These are phyloP conservation scores for Synergus itoensis DNA, from an alignment of 2,888 invertebrate species.

Conservation along the genomic window DNA sequence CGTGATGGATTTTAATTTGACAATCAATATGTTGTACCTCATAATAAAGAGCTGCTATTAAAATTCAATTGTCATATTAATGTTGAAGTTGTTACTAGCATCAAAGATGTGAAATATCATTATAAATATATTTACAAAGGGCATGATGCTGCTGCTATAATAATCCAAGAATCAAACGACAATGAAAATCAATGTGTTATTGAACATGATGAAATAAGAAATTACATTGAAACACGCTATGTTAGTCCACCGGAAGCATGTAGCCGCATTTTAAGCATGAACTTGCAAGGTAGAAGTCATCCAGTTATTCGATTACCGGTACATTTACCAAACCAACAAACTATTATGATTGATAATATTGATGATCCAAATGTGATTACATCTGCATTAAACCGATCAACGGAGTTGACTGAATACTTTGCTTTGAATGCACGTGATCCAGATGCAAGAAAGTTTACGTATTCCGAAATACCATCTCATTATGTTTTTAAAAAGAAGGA, in stretches of 20 bases:
- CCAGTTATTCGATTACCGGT: conserved; percentile 43
- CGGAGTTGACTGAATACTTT: conserved; percentile 18
- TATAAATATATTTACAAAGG: conserved; percentile 9
- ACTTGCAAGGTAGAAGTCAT: conserved; percentile 48
- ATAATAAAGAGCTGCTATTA: no score
- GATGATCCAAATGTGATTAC: conserved; percentile 36
- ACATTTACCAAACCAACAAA: conserved; percentile 46
- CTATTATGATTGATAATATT: conserved; percentile 16
- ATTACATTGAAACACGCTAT: conserved; percentile 43
- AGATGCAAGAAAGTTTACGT: conserved; percentile 48
- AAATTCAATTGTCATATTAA: no score
- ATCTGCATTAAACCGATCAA: conserved; percentile 11
- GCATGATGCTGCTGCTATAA: no score
- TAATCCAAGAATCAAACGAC: conserved; percentile 41
- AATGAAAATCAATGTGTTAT: neutral
- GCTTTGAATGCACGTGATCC: conserved; percentile 48
- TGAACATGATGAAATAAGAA: conserved; percentile 35
- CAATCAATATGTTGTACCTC: no score
- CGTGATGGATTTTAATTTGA: no score
- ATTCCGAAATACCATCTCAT: conserved; percentile 48
- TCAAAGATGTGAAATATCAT: no score
- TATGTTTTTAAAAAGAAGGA: conserved; percentile 48
- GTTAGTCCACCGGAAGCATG: conserved; percentile 48
- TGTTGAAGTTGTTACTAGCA: no score
- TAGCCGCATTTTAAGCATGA: conserved; percentile 46